A percentile compares a stretch with the other conserved stretches of the same genome.
phyloP scores from a whole-genome alignment of 2,113 vertebrate genomes.

The Rhipidura dahli region DNA sequence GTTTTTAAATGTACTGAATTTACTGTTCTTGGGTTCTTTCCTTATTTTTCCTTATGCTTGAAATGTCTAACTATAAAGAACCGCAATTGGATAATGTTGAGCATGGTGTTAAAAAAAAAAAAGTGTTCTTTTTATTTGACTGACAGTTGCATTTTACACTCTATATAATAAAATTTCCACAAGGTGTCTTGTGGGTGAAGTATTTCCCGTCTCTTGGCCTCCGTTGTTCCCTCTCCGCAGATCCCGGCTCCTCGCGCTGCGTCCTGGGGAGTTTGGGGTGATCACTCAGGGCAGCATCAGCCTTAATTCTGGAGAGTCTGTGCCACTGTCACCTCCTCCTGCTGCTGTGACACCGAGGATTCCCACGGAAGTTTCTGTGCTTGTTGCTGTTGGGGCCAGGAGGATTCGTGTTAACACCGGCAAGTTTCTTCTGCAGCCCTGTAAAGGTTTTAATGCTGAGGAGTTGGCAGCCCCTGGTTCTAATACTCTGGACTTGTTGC shows the following conservation, averaged over 20 bases:
- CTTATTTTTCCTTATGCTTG: constrained; percentile 72
- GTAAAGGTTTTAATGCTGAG: fast-evolving
- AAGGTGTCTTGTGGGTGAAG: constrained; percentile 77
- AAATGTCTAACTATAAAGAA: constrained; percentile 82
- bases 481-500: background rate
- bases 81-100: constrained; percentile 69
- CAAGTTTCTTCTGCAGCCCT: background rate
- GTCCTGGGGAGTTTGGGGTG: background rate
- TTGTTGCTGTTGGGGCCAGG: fast-evolving
- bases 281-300: background rate
- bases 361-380: fast-evolving
- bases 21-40: constrained; percentile 75
- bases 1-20: constrained; percentile 75
- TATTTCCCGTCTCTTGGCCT: background rate
- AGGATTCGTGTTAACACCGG: fast-evolving
- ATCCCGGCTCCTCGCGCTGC: fast-evolving
- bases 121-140: constrained; percentile 87
- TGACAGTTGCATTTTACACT: constrained; percentile 87
- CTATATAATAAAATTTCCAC: constrained; percentile 89
- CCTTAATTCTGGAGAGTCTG: fast-evolving
- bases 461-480: background rate
- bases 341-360: background rate
- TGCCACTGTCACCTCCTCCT: fast-evolving
- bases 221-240: background rate
- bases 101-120: constrained; percentile 78